Conservation (phyloP, 2,888 invertebrate species). For the Helobdella robusta region DNA sequence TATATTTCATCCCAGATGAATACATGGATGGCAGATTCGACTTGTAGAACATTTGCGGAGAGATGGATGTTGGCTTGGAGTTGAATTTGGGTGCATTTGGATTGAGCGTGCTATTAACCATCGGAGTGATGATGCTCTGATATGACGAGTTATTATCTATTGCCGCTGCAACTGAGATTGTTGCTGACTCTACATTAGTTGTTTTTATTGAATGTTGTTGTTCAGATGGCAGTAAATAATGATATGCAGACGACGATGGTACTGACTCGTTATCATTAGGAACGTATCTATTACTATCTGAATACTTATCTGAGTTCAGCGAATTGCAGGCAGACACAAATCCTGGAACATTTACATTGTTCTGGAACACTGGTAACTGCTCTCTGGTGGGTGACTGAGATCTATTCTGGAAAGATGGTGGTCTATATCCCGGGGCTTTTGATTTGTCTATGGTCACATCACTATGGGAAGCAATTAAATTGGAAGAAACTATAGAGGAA, state of each 20-base stretch:
- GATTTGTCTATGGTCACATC: slow-evolving; percentile 43
- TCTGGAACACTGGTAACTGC: not conserved
- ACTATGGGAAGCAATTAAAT: slow-evolving; percentile 28
- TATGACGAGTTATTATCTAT: too few relatives aligned
- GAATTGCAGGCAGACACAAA: not conserved
- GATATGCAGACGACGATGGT: not conserved
- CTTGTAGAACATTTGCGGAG: not conserved
- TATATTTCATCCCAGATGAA: not conserved
- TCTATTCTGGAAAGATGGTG: slow-evolving; percentile 27
- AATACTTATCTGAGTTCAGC: not conserved
- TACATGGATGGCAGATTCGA: not conserved
- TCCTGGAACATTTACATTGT: not conserved
- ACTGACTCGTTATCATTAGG: too few relatives aligned
- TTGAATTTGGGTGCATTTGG: slow-evolving; percentile 70
- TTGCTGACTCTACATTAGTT: not conserved
- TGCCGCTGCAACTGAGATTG: slow-evolving; percentile 42
- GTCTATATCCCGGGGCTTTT: slow-evolving; percentile 50
- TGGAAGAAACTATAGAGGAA: slow-evolving; percentile 30
- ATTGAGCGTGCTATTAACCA: slow-evolving; percentile 58
- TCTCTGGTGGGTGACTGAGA: not conserved
- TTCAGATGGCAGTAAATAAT: not conserved
- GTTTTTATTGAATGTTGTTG: not conserved
- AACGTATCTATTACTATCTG: too few relatives aligned
- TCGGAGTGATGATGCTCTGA: slow-evolving; percentile 49
- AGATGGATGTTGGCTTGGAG: not conserved